Percentiles rank a stretch among this genome's conserved stretches.
Evolutionary conservation across 2,797 vertebrate species (phyloP).

Genomic region (Psittacula echo): DNA sequence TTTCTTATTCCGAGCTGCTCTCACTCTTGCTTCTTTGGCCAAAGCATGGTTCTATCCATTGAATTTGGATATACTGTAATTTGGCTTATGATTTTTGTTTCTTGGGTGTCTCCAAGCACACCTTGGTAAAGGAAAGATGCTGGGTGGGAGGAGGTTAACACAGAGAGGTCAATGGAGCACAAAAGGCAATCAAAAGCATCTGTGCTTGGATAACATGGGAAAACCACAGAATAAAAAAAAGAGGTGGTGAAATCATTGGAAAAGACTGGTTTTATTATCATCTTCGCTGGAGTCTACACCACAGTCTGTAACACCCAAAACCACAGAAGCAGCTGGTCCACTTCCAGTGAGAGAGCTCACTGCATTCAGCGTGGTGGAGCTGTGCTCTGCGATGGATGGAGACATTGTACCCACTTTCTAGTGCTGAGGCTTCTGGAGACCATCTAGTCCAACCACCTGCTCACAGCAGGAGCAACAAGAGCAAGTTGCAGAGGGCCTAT

Average conservation of each 20-base stretch:
- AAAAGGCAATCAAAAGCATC: neutral
- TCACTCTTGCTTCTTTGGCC: neutral
- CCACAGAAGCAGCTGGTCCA: neutral
- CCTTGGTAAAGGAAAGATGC: neutral
- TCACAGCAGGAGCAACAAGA: neutral
- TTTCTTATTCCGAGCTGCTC: neutral
- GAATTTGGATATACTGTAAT: neutral
- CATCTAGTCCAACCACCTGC: neutral
- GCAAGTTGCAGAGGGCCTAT: neutral
- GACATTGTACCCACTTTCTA: neutral
- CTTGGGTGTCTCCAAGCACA: neutral
- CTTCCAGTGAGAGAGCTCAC: neutral
- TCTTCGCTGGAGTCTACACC: neutral
- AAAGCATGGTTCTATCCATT: neutral
- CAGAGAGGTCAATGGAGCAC: neutral
- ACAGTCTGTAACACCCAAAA: neutral
- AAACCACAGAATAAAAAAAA: constrained; percentile 36
- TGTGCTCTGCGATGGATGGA: neutral
- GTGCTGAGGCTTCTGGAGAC: neutral
- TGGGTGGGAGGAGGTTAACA: neutral
- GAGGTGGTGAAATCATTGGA: constrained; percentile 23
- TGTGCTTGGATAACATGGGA: constrained; percentile 5
- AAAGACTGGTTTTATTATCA: neutral
- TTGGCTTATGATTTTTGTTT: neutral
- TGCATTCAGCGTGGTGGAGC: neutral